phyloP scores from a whole-genome alignment of 2,113 vertebrate genomes.

The Cololabis saira region DNA sequence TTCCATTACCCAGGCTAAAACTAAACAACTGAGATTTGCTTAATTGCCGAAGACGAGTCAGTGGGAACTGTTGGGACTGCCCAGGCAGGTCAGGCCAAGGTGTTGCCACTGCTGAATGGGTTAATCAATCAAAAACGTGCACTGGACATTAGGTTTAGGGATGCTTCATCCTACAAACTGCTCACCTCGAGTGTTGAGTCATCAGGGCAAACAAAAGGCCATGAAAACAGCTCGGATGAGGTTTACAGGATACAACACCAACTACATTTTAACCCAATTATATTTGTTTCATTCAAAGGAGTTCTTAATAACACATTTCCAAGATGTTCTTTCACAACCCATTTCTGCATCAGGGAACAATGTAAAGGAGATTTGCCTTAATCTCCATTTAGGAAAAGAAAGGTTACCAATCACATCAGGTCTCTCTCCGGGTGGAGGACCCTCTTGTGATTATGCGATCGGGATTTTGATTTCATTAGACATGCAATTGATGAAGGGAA shows the following conservation, averaged over 20 bases:
- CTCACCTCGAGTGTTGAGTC: conserved; percentile 70
- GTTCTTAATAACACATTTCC: conserved; percentile 33
- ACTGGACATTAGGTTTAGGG: conserved; percentile 54
- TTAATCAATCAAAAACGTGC: conserved; percentile 76
- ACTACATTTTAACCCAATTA: neutral
- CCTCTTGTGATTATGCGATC: conserved; percentile 84
- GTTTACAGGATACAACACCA: conserved; percentile 16
- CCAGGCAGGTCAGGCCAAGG: conserved; percentile 50
- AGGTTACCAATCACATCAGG: conserved; percentile 83
- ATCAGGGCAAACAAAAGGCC: neutral
- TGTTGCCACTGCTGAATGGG: conserved; percentile 35
- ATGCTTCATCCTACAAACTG: conserved; percentile 57
- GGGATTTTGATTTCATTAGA: conserved; percentile 89
- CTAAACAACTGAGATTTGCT: conserved; percentile 41
- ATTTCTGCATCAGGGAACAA: conserved; percentile 68
- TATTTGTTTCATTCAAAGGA: conserved; percentile 20
- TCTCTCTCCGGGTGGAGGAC: conserved; percentile 79
- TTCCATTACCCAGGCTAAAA: conserved; percentile 47
- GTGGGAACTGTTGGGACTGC: conserved; percentile 41
- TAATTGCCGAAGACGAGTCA: conserved; percentile 44
- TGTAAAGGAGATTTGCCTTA: conserved; percentile 77
- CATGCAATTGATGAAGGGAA: conserved; percentile 87
- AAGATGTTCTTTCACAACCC: conserved; percentile 43
- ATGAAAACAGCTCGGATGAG: conserved; percentile 38
- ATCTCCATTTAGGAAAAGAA: conserved; percentile 81